Percentiles rank a stretch among this genome's conserved stretches.
Conservation (phyloP, 1,140 invertebrate species). For the Brachystomella parvula region DNA sequence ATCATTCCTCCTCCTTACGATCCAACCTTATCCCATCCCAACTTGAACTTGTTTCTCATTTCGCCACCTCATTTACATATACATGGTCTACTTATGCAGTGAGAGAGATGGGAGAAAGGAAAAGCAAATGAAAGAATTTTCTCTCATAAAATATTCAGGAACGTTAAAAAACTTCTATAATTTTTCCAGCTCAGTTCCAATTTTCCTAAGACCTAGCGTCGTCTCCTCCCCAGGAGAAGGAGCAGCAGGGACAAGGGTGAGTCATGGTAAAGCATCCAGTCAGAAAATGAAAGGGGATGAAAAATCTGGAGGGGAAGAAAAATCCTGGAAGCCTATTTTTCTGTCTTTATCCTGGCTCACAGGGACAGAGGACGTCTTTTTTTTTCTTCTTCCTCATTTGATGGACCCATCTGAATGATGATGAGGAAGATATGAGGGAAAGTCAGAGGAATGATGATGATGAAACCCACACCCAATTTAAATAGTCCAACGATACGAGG, state of each 20-base stretch:
- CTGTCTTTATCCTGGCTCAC: too few species aligned
- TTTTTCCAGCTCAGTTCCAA: too few species aligned
- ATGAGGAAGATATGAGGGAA: background rate
- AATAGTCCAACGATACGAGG: background rate
- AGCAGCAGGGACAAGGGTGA: background rate
- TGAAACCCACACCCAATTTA: constrained; percentile 8
- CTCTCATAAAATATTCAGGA: background rate
- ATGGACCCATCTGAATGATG: background rate
- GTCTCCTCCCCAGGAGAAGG: background rate
- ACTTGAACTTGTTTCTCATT: constrained; percentile 23
- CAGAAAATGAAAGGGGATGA: constrained; percentile 3
- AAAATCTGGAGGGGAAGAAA: background rate
- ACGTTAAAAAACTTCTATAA: background rate
- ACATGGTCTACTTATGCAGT: constrained; percentile 12
- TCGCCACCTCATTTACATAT: constrained; percentile 30
- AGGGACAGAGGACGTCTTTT: too few species aligned
- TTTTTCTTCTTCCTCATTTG: background rate
- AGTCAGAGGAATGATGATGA: background rate
- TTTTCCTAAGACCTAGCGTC: background rate
- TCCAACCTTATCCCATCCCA: background rate
- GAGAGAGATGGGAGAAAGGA: background rate
- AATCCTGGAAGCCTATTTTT: constrained; percentile 6
- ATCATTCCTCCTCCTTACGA: background rate
- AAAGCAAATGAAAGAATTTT: background rate
- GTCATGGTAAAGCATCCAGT: background rate